phyloP scores from a whole-genome alignment of 2,888 invertebrate species.

The Volucella zonaria region DNA sequence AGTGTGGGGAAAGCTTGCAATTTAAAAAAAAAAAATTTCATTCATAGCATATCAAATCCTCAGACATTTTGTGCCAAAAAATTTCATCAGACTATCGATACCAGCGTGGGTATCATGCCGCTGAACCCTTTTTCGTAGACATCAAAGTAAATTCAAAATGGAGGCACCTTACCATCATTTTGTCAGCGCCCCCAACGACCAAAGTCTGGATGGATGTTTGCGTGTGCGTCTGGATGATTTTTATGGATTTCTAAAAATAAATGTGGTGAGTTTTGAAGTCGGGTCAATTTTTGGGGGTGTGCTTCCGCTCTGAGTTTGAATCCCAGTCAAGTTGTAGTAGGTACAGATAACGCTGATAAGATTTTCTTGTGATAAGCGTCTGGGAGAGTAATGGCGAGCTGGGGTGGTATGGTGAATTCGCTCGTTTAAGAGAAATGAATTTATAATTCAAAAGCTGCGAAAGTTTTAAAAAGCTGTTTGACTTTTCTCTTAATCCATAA shows the following conservation, averaged over 20 bases:
- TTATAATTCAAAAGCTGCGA: not conserved
- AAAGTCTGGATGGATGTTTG: conserved; percentile 18
- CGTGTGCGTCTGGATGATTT: not conserved
- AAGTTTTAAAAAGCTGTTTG: conserved; percentile 30
- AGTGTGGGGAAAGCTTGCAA: conserved; percentile 64
- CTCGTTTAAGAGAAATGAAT: conserved; percentile 16
- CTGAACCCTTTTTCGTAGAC: conserved; percentile 10
- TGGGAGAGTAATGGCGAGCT: conserved; percentile 18
- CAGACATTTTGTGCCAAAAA: conserved; percentile 2
- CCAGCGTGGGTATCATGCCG: not conserved
- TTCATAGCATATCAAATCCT: not conserved
- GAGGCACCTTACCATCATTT: not conserved
- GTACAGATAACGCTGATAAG: conserved; percentile 31
- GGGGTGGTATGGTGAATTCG: conserved; percentile 46
- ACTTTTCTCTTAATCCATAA: conserved; percentile 10
- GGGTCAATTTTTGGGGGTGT: conserved; percentile 9
- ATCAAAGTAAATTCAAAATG: conserved; percentile 29
- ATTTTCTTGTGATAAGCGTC: conserved; percentile 36
- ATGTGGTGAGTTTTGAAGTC: conserved; percentile 47
- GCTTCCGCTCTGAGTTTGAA: not conserved
- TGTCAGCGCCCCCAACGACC: not conserved
- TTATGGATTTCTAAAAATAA: conserved; percentile 61
- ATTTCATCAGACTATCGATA: conserved; percentile 15
- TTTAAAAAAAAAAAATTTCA: not conserved
- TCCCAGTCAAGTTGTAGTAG: conserved; percentile 4